Percentiles rank a stretch among this genome's conserved stretches.
phyloP scores from a whole-genome alignment of 1,140 invertebrate genomes.

The Xylocopa sonorina region DNA sequence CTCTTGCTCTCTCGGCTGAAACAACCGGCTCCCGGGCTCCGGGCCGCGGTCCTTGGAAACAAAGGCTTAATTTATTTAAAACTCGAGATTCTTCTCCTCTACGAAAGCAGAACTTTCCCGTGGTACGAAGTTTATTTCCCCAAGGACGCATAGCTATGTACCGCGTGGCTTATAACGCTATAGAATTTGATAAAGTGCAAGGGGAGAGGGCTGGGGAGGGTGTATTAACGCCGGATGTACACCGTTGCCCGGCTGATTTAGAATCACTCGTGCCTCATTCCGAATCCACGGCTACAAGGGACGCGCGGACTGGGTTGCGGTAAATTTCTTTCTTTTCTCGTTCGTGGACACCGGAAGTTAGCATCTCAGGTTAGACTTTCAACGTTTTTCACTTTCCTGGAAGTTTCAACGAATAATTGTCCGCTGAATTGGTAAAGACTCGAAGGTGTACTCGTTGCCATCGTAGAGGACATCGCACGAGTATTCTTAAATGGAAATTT shows the following conservation, averaged over 20 bases:
- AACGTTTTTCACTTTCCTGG: no score
- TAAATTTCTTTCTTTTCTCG: background rate
- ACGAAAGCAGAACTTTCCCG: slow-evolving; percentile 30
- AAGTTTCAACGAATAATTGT: no score
- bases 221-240: slow-evolving; percentile 37
- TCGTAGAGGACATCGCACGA: no score
- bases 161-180: slow-evolving; percentile 48
- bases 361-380: no score
- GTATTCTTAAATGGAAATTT: no score
- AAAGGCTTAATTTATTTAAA: slow-evolving; percentile 51
- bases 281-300: background rate
- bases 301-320: no score
- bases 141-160: slow-evolving; percentile 37
- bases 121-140: slow-evolving; percentile 45
- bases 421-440: no score
- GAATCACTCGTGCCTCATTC: slow-evolving; percentile 14
- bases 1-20: background rate
- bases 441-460: no score
- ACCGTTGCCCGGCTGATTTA: slow-evolving; percentile 33
- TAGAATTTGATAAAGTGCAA: slow-evolving; percentile 51
- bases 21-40: background rate
- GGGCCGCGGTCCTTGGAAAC: slow-evolving; percentile 13
- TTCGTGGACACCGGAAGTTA: no score
- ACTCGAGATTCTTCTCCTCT: slow-evolving; percentile 47
- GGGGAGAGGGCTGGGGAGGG: slow-evolving; percentile 4